Percentiles rank a stretch among this genome's conserved stretches.
Conservation (phyloP, 2,888 invertebrate species). For the Synergus umbraculus region DNA sequence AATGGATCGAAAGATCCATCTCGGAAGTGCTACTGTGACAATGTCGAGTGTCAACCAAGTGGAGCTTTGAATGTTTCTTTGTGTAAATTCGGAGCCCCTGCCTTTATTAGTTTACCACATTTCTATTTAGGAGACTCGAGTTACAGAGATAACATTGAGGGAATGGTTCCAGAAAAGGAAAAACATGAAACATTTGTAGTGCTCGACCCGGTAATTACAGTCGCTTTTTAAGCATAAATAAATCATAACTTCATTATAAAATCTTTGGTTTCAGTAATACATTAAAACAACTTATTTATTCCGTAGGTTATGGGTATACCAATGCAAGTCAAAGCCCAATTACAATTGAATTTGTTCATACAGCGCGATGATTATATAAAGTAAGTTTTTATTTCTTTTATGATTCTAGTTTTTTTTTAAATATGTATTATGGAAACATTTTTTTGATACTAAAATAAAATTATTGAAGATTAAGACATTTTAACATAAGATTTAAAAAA, state of each 20-base stretch:
- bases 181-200: slow-evolving; percentile 83
- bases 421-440: no score
- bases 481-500: no score
- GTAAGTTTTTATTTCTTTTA: slow-evolving; percentile 77
- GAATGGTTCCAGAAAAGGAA: slow-evolving; percentile 82
- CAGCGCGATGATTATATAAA: slow-evolving; percentile 78
- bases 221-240: slow-evolving; percentile 13
- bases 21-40: slow-evolving; percentile 84
- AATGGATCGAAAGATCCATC: slow-evolving; percentile 82
- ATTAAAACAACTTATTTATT: slow-evolving; percentile 20
- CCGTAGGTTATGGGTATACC: slow-evolving; percentile 85
- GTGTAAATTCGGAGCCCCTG: slow-evolving; percentile 90
- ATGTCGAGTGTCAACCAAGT: slow-evolving; percentile 76
- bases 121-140: slow-evolving; percentile 86
- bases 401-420: not conserved
- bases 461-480: no score
- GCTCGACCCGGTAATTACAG: slow-evolving; percentile 83
- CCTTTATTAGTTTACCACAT: slow-evolving; percentile 89
- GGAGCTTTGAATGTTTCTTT: slow-evolving; percentile 86
- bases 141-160: slow-evolving; percentile 82
- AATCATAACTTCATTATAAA: slow-evolving; percentile 8
- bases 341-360: slow-evolving; percentile 87
- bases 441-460: no score
- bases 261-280: not conserved
- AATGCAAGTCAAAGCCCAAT: slow-evolving; percentile 84